phyloP scores from a whole-genome alignment of 1,140 invertebrate genomes.

The Camponotus vicinus region DNA sequence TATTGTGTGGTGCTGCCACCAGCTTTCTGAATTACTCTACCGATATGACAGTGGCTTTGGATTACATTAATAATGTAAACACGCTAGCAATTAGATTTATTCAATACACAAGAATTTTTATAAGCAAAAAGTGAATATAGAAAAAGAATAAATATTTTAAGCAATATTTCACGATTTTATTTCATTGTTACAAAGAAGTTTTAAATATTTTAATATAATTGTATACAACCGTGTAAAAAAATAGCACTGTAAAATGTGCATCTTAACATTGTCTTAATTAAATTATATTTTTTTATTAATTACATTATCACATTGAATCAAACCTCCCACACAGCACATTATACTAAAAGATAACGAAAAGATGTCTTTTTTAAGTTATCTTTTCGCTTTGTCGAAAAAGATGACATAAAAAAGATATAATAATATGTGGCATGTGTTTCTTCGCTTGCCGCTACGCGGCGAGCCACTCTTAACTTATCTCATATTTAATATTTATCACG shows the following conservation, averaged over 20 bases:
- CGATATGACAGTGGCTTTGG: constrained; percentile 40
- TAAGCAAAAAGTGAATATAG: background rate
- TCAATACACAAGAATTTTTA: background rate
- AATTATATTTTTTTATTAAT: background rate
- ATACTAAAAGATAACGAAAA: no score
- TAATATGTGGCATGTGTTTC: no score
- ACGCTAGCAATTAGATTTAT: background rate
- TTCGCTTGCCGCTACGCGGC: no score
- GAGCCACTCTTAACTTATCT: no score
- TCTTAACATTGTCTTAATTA: background rate
- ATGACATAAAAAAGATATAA: no score
- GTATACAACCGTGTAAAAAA: background rate
- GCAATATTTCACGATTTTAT: constrained; percentile 25
- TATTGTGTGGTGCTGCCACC: constrained; percentile 77
- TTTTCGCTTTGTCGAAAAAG: no score
- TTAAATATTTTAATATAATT: background rate
- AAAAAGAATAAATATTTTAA: background rate
- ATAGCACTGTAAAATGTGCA: background rate
- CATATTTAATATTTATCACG: no score
- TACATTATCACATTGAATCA: background rate
- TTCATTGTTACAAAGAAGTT: background rate
- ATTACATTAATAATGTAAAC: background rate
- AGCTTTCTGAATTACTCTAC: background rate
- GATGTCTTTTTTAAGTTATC: no score
- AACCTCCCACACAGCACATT: no score